Evolutionary conservation across 2,113 vertebrate genomes (phyloP), one percentile per base, ranked within the genome.

Genomic region (Gasterosteus aculeatus): DNA sequence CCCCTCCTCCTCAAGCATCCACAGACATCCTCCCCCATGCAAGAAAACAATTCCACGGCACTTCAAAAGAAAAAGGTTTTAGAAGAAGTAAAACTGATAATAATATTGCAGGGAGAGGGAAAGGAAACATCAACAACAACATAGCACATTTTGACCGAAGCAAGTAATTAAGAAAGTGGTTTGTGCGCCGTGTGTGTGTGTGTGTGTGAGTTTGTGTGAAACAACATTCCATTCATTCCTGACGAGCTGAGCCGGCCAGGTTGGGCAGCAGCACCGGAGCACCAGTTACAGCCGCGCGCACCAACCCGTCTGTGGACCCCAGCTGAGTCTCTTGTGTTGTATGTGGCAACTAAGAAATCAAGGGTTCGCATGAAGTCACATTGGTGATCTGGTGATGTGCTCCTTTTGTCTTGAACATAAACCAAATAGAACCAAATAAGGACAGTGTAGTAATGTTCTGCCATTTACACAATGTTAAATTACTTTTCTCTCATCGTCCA

Each of bases 221-320:
- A 88, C 90, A 94, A 88, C 94, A 94, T 94, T 94, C 94, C 92
- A 90, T 84, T 91, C 93, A 94, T 94, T 94, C 93, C 91, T 93
- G n/a, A 83, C 81, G 88, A 53, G 6, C 84, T 92, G 83, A 93
- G 86, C 84, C 71, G 29, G 84, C 63, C 42, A 65, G 44, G 41
- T 42, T 64, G 62, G 62, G 62, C 44, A 65, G 62, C 83, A 82
- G 83, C 81, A 82, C 53, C 49, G 74, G 58, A 72, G 77, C 71
- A 73, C 69, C 54, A 71, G 66, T 64, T 66, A 67, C 63, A 81
- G 16, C n/a, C 74, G 39, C 58, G 75, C 31, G 63, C 73, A 65
- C 42, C 59, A 10, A 64, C 57, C 75, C 69, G 65, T 10, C 2
- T 26, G 33, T 1, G 29, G 10, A 46, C 46, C 14, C 58, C 44